Percentiles rank a stretch among this genome's conserved stretches.
Evolutionary conservation across 64 coral and sea anemone species (phyloP).

Genomic region (Dendrophyllia cribrosa): DNA sequence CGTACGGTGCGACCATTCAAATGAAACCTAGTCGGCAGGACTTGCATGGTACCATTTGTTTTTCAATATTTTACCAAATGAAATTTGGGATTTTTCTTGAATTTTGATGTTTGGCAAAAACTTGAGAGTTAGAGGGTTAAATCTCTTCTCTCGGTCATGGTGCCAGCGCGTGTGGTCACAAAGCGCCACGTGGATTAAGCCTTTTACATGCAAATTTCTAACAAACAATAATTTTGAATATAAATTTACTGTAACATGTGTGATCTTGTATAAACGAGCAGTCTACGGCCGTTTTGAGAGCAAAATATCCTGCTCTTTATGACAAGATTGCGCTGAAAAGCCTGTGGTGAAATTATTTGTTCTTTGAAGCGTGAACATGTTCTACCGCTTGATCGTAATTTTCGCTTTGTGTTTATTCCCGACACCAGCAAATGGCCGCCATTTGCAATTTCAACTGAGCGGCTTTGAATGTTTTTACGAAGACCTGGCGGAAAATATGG

Average conservation of each 20-base stretch:
- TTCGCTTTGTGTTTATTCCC: conserved; percentile 11
- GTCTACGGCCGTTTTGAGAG: not conserved
- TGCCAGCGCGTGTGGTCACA: not conserved
- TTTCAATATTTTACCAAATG: too few relatives aligned
- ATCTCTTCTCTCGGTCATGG: too few relatives aligned
- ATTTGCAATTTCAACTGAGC: conserved; percentile 94
- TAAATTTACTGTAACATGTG: conserved; percentile 7
- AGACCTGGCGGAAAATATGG: conserved; percentile 80
- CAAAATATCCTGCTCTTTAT: not conserved
- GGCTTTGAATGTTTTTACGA: conserved; percentile 99
- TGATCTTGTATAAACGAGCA: conserved; percentile 4
- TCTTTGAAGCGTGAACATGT: not conserved
- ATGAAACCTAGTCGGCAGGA: too few relatives aligned
- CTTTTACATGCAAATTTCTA: conserved; percentile 36
- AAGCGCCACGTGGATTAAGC: conserved; percentile 32
- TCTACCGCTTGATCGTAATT: conserved; percentile 10
- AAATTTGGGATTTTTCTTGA: too few relatives aligned
- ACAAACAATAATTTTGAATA: conserved; percentile 16
- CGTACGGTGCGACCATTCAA: too few relatives aligned
- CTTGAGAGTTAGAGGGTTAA: too few relatives aligned
- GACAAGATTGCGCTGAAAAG: not conserved
- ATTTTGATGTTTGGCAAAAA: too few relatives aligned
- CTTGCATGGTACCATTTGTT: too few relatives aligned
- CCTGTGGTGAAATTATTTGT: not conserved
- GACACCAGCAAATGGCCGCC: conserved; percentile 64